phyloP scores from a whole-genome alignment of 2,797 vertebrate genomes.

The Pseudopleuronectes americanus region DNA sequence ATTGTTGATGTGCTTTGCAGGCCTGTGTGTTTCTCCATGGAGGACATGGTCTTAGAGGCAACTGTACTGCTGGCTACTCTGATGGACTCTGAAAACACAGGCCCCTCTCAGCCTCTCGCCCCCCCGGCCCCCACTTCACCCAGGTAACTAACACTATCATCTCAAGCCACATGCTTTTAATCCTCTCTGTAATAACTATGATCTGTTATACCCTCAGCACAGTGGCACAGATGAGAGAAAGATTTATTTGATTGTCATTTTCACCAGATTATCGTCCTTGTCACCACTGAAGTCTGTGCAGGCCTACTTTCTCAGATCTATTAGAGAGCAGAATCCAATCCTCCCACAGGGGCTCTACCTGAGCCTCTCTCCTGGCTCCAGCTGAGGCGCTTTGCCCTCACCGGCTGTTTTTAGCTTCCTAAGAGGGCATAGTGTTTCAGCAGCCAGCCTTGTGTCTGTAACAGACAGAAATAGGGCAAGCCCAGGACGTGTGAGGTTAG shows the following conservation, averaged over 20 bases:
- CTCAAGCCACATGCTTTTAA: not conserved
- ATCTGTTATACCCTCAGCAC: not conserved
- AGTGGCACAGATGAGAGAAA: not conserved
- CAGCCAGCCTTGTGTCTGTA: conserved; percentile 58
- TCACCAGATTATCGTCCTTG: not conserved
- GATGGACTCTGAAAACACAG: conserved; percentile 68
- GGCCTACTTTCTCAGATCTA: conserved; percentile 15
- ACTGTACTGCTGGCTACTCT: conserved; percentile 90
- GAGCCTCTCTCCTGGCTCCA: conserved; percentile 58
- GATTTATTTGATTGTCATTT: conserved; percentile 15
- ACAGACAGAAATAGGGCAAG: conserved; percentile 59
- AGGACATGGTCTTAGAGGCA: conserved; percentile 89
- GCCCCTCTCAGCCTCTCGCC: conserved; percentile 64
- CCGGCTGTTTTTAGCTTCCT: conserved; percentile 64
- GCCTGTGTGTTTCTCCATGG: conserved; percentile 89
- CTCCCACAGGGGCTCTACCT: conserved; percentile 54
- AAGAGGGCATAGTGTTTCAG: conserved; percentile 56
- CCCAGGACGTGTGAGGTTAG: conserved; percentile 31
- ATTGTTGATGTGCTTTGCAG: conserved; percentile 70
- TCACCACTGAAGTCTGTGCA: conserved; percentile 1
- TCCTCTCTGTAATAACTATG: not conserved
- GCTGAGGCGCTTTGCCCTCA: conserved; percentile 48
- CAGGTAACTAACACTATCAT: conserved; percentile 57
- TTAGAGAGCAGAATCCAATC: conserved; percentile 33
- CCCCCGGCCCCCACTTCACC: conserved; percentile 6